phyloP scores from a whole-genome alignment of 2,113 vertebrate genomes.

The Notarius quadriscutis region DNA sequence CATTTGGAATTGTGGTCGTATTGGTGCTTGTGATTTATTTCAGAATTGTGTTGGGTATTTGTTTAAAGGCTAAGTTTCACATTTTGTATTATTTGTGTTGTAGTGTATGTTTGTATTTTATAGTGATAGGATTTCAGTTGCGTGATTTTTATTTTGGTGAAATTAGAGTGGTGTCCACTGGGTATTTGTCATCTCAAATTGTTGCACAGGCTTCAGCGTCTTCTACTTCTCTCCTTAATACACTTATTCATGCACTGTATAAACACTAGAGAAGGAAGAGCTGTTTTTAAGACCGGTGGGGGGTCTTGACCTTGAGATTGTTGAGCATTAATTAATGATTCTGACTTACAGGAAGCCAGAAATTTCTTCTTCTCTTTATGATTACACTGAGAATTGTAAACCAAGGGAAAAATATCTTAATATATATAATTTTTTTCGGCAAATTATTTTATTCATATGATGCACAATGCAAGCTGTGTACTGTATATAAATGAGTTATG shows the following conservation, averaged over 20 bases:
- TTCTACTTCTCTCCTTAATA: neutral
- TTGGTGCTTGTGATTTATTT: no score
- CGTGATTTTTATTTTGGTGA: neutral
- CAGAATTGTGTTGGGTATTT: no score
- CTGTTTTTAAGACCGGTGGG: neutral
- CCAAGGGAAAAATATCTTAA: neutral
- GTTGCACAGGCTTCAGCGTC: neutral
- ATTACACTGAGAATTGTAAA: neutral
- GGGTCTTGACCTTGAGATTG: neutral
- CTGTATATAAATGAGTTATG: neutral
- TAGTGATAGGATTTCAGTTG: no score
- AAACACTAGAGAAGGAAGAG: neutral
- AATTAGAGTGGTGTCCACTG: neutral
- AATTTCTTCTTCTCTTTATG: neutral
- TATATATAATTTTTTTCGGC: neutral
- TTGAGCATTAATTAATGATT: neutral
- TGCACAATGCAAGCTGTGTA: neutral
- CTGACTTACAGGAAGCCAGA: neutral
- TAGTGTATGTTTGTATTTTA: neutral
- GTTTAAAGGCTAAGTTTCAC: neutral
- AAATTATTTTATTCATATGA: neutral
- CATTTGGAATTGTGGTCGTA: no score
- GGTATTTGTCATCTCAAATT: neutral
- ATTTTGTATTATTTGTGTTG: neutral
- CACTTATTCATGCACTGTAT: neutral